phyloP scores from a whole-genome alignment of 2,888 invertebrate species.

The Lycaena phlaeas region DNA sequence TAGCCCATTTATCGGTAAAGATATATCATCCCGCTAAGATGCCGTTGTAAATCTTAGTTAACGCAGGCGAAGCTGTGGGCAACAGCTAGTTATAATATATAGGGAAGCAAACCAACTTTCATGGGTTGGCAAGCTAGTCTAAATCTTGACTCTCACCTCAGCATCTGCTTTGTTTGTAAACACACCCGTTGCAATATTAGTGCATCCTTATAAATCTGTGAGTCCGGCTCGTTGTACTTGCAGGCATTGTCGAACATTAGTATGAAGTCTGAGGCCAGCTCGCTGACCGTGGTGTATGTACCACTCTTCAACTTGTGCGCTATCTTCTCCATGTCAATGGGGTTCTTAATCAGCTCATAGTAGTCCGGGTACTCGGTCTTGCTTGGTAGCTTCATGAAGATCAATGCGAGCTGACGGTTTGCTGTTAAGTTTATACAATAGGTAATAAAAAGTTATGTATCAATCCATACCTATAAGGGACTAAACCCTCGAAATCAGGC shows the following conservation, averaged over 20 bases:
- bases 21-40: no score
- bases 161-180: slow-evolving; percentile 90
- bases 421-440: slow-evolving; percentile 61
- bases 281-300: slow-evolving; percentile 86
- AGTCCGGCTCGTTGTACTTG: slow-evolving; percentile 97
- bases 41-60: no score
- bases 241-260: slow-evolving; percentile 97
- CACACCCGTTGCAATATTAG: slow-evolving; percentile 92
- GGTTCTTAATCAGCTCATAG: slow-evolving; percentile 96
- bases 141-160: no score
- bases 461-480: no score
- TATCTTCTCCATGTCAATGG: slow-evolving; percentile 97
- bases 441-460: no score
- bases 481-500: no score
- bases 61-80: no score
- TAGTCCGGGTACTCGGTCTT: slow-evolving; percentile 97
- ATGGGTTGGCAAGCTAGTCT: no score
- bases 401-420: slow-evolving; percentile 90
- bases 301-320: slow-evolving; percentile 86
- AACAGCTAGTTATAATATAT: no score
- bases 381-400: slow-evolving; percentile 95
- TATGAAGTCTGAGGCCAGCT: slow-evolving; percentile 89
- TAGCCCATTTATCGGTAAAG: no score
- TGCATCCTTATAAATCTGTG: slow-evolving; percentile 97
- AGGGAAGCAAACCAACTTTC: no score